Base-by-base conservation (phyloP, 1,140 invertebrate genomes). In the Cherax quadricarinatus region DNA sequence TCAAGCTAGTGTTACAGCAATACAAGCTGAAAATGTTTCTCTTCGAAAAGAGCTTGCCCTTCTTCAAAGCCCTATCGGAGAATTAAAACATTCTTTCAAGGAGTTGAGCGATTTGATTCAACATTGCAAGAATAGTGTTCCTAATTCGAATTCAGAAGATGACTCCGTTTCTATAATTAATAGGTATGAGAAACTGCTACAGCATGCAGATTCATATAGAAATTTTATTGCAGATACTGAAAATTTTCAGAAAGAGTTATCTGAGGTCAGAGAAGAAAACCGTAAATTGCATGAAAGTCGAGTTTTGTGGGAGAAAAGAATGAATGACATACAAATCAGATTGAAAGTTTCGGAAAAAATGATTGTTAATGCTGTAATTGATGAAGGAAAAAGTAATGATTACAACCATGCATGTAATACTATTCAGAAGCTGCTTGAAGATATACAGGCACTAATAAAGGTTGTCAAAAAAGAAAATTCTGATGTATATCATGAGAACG, bases 221-320 rank as follows among this genome's bases (percentile, higher is more conserved):
- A 86, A 87, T 24, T 81, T 70, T 57, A 48, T 70, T 6, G 3
- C 57, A 53, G 84, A 91, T 12, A 24, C 66, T 18, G 85, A 91
- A 24, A 41, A 79, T 9, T 53, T 62, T 18, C 84, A 87, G 49
- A 53, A 91, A 24, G 16, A 21, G 6, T 51, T 87, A 12, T 70
- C 92, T 49, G 24, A 93, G 24, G 24, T 93, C n/a, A 83, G 89
- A 18, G 86, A 93, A 24, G 85, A 93, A 79, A 91, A 86, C 70
- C 53, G 9, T 30, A 86, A 90, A 24, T 66, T 93, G 53, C 86
- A 88, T 24, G 79, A 93, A 41, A 81, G 82, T 1, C 82, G 84
- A 73, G 75, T 83, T 53, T 16, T 91, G 6, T 93, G 93, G 93
- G 89, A 88, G 62, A 88, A 80, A 30, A 88, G 84, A 80, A 7